These are phyloP conservation scores for Luperina testacea DNA, from an alignment of 2,888 invertebrate genomes.

Conservation along the genomic window DNA sequence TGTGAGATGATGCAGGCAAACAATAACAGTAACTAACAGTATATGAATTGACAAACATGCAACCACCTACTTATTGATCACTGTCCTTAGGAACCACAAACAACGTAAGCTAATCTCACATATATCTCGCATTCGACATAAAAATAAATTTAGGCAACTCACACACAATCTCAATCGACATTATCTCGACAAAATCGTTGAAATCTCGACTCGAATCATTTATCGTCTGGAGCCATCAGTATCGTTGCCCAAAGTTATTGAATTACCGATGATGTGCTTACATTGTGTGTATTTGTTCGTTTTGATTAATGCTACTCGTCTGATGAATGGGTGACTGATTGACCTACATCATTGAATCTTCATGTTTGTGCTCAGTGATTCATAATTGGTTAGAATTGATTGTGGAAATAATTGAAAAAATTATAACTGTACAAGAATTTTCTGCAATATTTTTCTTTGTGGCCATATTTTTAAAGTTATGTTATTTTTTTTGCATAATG, in stretches of 20 bases:
- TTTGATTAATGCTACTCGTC: slow-evolving; percentile 59
- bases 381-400: slow-evolving; percentile 38
- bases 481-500: background rate
- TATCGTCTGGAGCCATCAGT: slow-evolving; percentile 49
- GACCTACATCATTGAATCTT: slow-evolving; percentile 57
- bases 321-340: slow-evolving; percentile 59
- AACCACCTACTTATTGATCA: too few species aligned
- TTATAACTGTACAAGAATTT: background rate
- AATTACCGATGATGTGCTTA: slow-evolving; percentile 58
- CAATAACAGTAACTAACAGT: too few species aligned
- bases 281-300: slow-evolving; percentile 56
- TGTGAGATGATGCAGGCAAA: too few species aligned
- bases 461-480: background rate
- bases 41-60: too few species aligned
- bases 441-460: background rate
- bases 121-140: background rate
- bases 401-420: slow-evolving; percentile 11
- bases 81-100: background rate
- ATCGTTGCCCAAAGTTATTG: slow-evolving; percentile 57
- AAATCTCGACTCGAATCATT: slow-evolving; percentile 41
- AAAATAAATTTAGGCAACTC: slow-evolving; percentile 8
- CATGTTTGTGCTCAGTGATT: slow-evolving; percentile 32
- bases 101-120: background rate
- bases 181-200: slow-evolving; percentile 38
- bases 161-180: background rate